Evolutionary conservation across 1,140 invertebrate species (phyloP).

Genomic region (Bicyclus anynana): DNA sequence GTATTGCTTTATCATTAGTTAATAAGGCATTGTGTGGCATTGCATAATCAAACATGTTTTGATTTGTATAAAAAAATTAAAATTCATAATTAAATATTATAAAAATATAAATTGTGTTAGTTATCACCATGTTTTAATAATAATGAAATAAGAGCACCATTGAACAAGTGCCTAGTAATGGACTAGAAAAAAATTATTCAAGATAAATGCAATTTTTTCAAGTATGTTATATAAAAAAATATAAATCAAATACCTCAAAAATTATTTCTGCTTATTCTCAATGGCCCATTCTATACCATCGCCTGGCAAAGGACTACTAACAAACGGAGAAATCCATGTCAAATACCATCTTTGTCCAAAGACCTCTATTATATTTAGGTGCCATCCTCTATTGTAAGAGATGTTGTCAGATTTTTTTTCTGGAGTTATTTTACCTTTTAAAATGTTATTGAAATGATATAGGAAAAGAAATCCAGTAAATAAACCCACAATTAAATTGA

Average conservation of each 20-base stretch:
- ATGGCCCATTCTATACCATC: constrained; percentile 85
- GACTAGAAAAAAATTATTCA: no score
- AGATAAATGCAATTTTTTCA: no score
- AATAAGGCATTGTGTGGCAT: background rate
- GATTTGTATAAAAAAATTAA: no score
- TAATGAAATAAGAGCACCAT: no score
- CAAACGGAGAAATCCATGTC: constrained; percentile 88
- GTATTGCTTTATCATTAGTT: background rate
- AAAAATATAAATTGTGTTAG: no score
- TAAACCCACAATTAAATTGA: constrained; percentile 82
- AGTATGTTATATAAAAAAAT: no score
- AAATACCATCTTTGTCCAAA: constrained; percentile 89
- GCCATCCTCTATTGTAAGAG: constrained; percentile 84
- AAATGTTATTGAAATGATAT: constrained; percentile 84
- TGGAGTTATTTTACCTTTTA: constrained; percentile 83
- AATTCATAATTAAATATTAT: no score
- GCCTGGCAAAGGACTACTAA: constrained; percentile 85
- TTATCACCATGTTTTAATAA: no score
- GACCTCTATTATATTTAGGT: constrained; percentile 86
- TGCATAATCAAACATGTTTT: no score
- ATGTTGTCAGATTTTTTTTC: constrained; percentile 77
- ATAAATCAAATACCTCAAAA: no score
- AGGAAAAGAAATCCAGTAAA: constrained; percentile 83
- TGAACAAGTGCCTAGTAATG: no score
- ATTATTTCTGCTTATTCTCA: constrained; percentile 45